Conservation (phyloP, 2,797 vertebrate species). For the Gobio occitaniae region DNA sequence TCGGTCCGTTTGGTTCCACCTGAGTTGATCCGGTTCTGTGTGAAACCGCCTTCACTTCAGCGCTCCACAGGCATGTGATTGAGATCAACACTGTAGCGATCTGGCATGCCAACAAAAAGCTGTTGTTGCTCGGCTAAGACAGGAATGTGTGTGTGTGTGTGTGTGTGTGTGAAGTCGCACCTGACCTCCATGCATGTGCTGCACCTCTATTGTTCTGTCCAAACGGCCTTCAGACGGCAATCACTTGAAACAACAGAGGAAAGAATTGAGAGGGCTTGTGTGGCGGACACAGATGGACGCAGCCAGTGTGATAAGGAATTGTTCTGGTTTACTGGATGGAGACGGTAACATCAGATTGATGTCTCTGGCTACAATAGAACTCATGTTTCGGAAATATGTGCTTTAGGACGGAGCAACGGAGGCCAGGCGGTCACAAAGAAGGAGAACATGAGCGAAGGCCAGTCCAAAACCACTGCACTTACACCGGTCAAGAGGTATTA, state of each 20-base stretch:
- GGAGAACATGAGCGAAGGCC: slow-evolving; percentile 78
- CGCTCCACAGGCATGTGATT: slow-evolving; percentile 43
- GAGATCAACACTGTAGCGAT: background rate
- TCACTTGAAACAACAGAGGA: slow-evolving; percentile 28
- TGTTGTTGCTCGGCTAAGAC: slow-evolving; percentile 8
- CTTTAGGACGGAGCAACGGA: slow-evolving; percentile 74
- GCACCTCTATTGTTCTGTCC: slow-evolving; percentile 33
- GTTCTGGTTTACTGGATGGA: slow-evolving; percentile 12
- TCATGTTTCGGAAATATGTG: slow-evolving; percentile 40
- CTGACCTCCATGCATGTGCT: background rate
- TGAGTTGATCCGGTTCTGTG: slow-evolving; percentile 28
- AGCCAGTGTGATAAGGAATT: slow-evolving; percentile 28
- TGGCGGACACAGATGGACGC: slow-evolving; percentile 12
- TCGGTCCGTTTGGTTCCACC: slow-evolving; percentile 32
- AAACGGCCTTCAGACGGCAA: slow-evolving; percentile 13
- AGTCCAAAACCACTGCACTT: slow-evolving; percentile 79
- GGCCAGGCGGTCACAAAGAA: slow-evolving; percentile 69
- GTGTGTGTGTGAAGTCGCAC: slow-evolving; percentile 3
- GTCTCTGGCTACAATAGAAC: slow-evolving; percentile 4
- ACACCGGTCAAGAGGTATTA: slow-evolving; percentile 84
- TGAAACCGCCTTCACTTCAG: slow-evolving; percentile 51
- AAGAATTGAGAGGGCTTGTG: slow-evolving; percentile 7
- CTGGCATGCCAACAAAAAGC: slow-evolving; percentile 26
- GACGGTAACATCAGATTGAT: slow-evolving; percentile 17
- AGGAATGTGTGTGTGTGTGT: slow-evolving; percentile 44